phyloP scores from a whole-genome alignment of 2,797 vertebrate species.

The Hippopotamyrus pictus region DNA sequence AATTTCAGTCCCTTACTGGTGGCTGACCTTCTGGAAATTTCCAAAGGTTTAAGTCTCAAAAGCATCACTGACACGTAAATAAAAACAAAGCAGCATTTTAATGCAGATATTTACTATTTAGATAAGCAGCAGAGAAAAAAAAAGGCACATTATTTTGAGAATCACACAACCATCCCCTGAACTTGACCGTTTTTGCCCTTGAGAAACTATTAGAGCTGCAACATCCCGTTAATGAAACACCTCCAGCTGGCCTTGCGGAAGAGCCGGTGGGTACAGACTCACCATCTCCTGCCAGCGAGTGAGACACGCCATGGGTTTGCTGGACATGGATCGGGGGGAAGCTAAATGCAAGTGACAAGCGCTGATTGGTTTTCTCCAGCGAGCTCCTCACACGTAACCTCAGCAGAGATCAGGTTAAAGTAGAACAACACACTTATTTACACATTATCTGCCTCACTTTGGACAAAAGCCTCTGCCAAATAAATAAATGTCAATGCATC shows the following conservation, averaged over 20 bases:
- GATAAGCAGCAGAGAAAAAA: neutral
- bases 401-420: neutral
- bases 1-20: neutral
- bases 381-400: neutral
- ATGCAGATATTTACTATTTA: neutral
- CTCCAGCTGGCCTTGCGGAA: neutral
- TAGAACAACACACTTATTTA: conserved; percentile 22
- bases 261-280: neutral
- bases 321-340: neutral
- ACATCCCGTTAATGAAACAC: conserved; percentile 28
- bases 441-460: conserved; percentile 10
- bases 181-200: neutral
- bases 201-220: conserved; percentile 27
- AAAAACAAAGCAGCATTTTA: neutral
- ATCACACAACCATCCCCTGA: neutral
- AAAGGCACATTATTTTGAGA: neutral
- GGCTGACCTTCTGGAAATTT: neutral
- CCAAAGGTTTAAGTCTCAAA: neutral
- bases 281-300: neutral
- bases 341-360: neutral
- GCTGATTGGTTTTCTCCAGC: neutral
- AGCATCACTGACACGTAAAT: neutral
- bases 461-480: conserved; percentile 16
- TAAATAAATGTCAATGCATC: neutral
- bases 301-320: neutral